Evolutionary conservation across 1,140 invertebrate species (phyloP).

Genomic region (Cataglyphis hispanica): DNA sequence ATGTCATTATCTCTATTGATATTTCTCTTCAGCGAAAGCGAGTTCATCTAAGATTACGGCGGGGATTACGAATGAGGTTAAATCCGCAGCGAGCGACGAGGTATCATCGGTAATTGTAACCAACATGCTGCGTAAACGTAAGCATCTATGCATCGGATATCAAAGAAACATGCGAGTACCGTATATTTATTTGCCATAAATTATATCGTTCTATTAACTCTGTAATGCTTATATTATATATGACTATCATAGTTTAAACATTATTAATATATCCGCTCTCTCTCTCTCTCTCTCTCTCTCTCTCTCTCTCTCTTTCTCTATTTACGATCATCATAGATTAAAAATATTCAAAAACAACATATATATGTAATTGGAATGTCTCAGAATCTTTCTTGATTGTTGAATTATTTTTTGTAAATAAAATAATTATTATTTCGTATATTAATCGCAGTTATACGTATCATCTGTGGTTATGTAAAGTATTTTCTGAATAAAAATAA

Average conservation of each 20-base stretch:
- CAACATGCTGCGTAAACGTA: background rate
- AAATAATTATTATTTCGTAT: background rate
- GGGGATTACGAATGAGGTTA: slow-evolving; percentile 13
- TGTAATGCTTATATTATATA: background rate
- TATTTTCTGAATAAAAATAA: background rate
- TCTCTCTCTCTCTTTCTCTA: too few species aligned
- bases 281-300: too few species aligned
- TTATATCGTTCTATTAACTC: background rate
- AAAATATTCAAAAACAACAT: background rate
- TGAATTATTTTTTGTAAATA: background rate
- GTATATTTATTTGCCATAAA: background rate
- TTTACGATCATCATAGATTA: background rate
- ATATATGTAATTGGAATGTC: background rate
- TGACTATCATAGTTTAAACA: background rate
- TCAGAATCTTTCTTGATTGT: background rate
- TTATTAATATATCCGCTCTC: background rate
- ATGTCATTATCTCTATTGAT: slow-evolving; percentile 54
- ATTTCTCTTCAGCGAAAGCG: slow-evolving; percentile 23
- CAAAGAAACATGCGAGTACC: background rate
- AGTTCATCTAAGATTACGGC: background rate
- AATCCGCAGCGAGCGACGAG: background rate
- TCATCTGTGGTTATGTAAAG: background rate
- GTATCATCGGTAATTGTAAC: background rate
- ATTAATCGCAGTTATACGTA: background rate
- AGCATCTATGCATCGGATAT: background rate